Evolutionary conservation across 1,140 invertebrate species (phyloP).

Genomic region (Anadara kagoshimensis): DNA sequence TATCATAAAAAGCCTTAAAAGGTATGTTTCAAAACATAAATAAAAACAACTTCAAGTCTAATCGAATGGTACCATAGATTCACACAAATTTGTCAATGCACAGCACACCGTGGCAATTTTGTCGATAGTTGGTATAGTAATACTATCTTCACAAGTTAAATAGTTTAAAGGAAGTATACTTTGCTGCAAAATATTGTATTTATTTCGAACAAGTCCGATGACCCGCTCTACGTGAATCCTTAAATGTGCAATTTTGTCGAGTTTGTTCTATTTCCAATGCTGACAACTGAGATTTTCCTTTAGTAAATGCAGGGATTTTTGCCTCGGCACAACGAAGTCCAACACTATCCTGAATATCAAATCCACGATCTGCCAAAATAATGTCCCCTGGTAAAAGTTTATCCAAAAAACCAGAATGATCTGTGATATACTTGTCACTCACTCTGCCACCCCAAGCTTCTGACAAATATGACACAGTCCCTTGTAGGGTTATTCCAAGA

Average conservation of each 20-base stretch:
- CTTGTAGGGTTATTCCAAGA: constrained; percentile 34
- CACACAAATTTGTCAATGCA: constrained; percentile 34
- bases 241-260: constrained; percentile 52
- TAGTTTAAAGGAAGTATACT: constrained; percentile 32
- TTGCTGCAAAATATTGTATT: constrained; percentile 36
- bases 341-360: constrained; percentile 26
- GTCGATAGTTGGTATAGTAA: constrained; percentile 29
- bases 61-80: constrained; percentile 35
- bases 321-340: constrained; percentile 28
- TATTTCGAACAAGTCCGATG: constrained; percentile 46
- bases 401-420: constrained; percentile 15
- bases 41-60: background rate
- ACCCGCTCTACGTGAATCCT: constrained; percentile 67
- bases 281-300: constrained; percentile 42
- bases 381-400: constrained; percentile 39
- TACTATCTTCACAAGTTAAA: constrained; percentile 20
- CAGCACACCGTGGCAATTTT: constrained; percentile 40
- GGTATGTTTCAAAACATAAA: no score
- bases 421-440: constrained; percentile 39
- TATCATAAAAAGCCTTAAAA: no score
- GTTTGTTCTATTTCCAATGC: constrained; percentile 50
- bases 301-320: constrained; percentile 46
- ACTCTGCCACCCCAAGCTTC: constrained; percentile 37
- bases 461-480: constrained; percentile 32
- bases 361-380: constrained; percentile 22